phyloP scores from a whole-genome alignment of 2,888 invertebrate species.

The Ennomos quercinarius region DNA sequence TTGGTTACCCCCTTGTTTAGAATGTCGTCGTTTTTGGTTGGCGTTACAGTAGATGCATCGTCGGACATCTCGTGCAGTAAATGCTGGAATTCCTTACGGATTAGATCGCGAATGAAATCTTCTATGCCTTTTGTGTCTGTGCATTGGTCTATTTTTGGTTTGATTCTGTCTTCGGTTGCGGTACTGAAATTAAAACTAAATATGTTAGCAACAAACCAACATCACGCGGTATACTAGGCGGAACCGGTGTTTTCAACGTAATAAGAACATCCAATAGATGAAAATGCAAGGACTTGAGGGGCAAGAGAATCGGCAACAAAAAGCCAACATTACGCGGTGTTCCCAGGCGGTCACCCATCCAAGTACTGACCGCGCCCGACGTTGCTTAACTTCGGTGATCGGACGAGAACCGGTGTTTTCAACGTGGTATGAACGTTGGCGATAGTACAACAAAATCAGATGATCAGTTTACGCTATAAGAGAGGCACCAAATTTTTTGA shows the following conservation, averaged over 20 bases:
- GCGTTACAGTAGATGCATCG: constrained; percentile 47
- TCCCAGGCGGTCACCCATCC: constrained; percentile 81
- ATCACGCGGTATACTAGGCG: constrained; percentile 50
- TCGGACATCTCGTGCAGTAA: constrained; percentile 66
- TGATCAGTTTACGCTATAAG: too few species aligned
- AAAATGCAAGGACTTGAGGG: too few species aligned
- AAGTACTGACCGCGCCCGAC: constrained; percentile 82
- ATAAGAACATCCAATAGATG: too few species aligned
- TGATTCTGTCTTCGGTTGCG: constrained; percentile 42
- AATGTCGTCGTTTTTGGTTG: constrained; percentile 59
- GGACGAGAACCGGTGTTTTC: constrained; percentile 77
- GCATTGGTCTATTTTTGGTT: constrained; percentile 65
- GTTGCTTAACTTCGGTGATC: constrained; percentile 83
- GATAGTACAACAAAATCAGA: too few species aligned
- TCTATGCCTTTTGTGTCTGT: constrained; percentile 77
- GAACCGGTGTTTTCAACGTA: too few species aligned
- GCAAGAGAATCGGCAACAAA: constrained; percentile 36
- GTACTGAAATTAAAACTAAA: constrained; percentile 43
- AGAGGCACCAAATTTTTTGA: too few species aligned
- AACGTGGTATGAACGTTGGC: constrained; percentile 69
- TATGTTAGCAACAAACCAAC: constrained; percentile 37
- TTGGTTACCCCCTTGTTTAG: constrained; percentile 69
- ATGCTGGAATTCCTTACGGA: constrained; percentile 73
- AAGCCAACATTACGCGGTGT: constrained; percentile 58
- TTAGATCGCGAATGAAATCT: constrained; percentile 73